Base-by-base conservation (phyloP, 2,113 vertebrate species). In the Dipodomys spectabilis region DNA sequence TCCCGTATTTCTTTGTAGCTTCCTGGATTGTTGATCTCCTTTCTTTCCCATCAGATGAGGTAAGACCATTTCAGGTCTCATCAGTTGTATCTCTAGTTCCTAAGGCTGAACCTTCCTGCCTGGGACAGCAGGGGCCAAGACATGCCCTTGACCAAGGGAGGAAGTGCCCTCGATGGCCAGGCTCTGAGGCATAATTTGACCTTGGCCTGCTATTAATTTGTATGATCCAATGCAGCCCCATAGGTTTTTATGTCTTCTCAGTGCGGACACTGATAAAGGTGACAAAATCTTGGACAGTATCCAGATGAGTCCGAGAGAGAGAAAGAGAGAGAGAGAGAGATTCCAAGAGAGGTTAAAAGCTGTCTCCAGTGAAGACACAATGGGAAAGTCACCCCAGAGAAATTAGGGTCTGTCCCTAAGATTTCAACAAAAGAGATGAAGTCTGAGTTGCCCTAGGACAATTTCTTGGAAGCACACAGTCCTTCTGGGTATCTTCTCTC, bases 391-490 rank as follows among this genome's bases (percentile, higher is more conserved):
- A 79, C 27, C 45, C 53, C 32, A 82, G 86, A 32, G 64, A 79
- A 79, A 64, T 44, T 25, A 80, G 20, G 57, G 81, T 57, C 82
- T n/a, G 5, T 64, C 7, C 5, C 7, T 12, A 19, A 44, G 25
- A 71, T 53, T 90, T 88, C 44, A 75, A 32, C 79, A 94, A 92
- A 82, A 32, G 30, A 71, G 30, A 28, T 84, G 57, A 32, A 16
- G 73, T 75, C 83, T 72, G 67, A n/a, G 28, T 2, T 16, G 20
- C 45, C 35, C 22, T 39, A 8, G 10, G 27, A 27, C 19, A 5
- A 0, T 45, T 73, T 65, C 45, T 49, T 20, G 45, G 65, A 90
- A 73, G 49, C 49, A 60, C 22, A 45, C 69, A 85, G 77, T 69
- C 57, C 7, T 87, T 72, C 49, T 28, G 12, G n/a, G 30, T 49